Evolutionary conservation across 2,797 vertebrate species (phyloP).

Genomic region (Triplophysa yarkandensis): DNA sequence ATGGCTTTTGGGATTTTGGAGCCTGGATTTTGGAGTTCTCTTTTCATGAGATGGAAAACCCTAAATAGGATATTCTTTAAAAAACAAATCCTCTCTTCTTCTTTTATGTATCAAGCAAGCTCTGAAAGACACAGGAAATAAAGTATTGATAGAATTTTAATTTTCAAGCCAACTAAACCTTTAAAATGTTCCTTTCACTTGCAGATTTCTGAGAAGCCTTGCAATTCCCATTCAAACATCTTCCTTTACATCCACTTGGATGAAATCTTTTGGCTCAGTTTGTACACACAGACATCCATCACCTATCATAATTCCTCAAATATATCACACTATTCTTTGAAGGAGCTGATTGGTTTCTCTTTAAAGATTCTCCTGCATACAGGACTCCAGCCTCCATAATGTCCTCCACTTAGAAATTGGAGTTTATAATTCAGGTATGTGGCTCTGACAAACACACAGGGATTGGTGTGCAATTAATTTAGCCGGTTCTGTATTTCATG

Average conservation of each 20-base stretch:
- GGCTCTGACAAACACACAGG: constrained; percentile 38
- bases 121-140: background rate
- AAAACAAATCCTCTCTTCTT: background rate
- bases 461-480: constrained; percentile 36
- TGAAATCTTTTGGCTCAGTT: background rate
- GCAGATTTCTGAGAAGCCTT: background rate
- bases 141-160: background rate
- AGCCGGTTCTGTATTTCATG: constrained; percentile 29
- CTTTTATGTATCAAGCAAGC: background rate
- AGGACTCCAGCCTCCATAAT: constrained; percentile 25
- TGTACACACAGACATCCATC: background rate
- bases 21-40: background rate
- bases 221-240: background rate
- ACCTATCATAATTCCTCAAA: constrained; percentile 4
- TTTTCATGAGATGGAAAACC: background rate
- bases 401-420: constrained; percentile 41
- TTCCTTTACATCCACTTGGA: background rate
- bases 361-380: background rate
- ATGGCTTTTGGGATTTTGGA: background rate
- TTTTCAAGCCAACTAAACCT: background rate
- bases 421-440: constrained; percentile 46
- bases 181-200: background rate
- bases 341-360: constrained; percentile 15
- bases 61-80: background rate
- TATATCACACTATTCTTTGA: background rate